Conservation (phyloP, 1,140 invertebrate species). For the Reticulitermes speratus region DNA sequence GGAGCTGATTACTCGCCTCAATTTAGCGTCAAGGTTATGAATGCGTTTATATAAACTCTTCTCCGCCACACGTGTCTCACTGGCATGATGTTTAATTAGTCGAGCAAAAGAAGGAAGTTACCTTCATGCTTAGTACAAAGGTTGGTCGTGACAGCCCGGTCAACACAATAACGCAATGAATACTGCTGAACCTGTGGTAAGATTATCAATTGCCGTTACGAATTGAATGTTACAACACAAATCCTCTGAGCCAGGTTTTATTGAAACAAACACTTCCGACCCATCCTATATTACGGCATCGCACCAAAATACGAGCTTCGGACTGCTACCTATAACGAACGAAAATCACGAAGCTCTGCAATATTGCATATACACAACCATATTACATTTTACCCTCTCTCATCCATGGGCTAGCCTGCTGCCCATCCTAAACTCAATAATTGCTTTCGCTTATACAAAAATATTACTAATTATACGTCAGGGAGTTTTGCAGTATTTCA, state of each 20-base stretch:
- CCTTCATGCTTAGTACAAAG: too few species aligned
- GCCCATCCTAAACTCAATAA: constrained; percentile 18
- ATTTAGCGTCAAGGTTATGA: too few species aligned
- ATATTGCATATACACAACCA: constrained; percentile 14
- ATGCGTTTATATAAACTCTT: too few species aligned
- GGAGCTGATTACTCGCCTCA: too few species aligned
- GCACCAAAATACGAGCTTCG: background rate
- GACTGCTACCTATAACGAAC: background rate
- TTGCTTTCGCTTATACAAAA: constrained; percentile 19
- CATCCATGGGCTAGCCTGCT: background rate
- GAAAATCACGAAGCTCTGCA: constrained; percentile 6
- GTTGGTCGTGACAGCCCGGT: too few species aligned
- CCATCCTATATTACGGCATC: constrained; percentile 9
- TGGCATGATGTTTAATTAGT: too few species aligned
- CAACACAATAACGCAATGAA: background rate
- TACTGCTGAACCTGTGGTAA: background rate
- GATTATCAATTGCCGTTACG: background rate
- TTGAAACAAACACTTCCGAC: background rate
- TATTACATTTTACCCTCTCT: constrained; percentile 12
- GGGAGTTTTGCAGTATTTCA: constrained; percentile 18
- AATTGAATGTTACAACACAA: constrained; percentile 5
- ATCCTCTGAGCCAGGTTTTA: background rate
- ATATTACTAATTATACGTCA: constrained; percentile 19
- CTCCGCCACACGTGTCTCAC: too few species aligned
- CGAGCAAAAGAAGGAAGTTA: too few species aligned